A percentile compares a stretch with the other conserved stretches of the same genome.
These are phyloP conservation scores for Epizoanthus rinbou DNA, from an alignment of 92 coral and sea anemone genomes.

Conservation along the genomic window DNA sequence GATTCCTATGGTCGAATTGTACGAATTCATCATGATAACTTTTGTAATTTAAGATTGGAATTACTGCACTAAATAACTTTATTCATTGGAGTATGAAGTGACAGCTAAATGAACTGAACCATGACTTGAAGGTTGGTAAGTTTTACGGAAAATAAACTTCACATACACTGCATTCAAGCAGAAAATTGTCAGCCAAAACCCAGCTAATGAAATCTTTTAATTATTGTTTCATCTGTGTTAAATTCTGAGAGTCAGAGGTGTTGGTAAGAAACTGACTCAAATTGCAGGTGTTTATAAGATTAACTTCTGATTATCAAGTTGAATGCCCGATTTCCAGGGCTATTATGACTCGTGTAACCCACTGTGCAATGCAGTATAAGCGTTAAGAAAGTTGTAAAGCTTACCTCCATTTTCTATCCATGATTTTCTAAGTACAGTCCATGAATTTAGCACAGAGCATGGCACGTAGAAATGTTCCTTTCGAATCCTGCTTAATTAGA, in stretches of 20 bases:
- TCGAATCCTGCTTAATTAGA: background rate
- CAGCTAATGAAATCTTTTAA: background rate
- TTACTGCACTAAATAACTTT: background rate
- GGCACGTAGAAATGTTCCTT: background rate
- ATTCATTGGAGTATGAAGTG: background rate
- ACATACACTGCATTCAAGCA: slow-evolving; percentile 34
- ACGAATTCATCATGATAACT: background rate
- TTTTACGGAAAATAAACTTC: slow-evolving; percentile 24
- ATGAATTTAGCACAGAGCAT: slow-evolving; percentile 11
- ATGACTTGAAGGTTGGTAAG: slow-evolving; percentile 19
- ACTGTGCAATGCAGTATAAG: background rate
- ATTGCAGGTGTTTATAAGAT: background rate
- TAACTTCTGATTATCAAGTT: background rate
- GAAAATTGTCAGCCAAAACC: slow-evolving; percentile 3
- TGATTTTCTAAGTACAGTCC: slow-evolving; percentile 6
- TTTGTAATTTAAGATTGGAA: background rate
- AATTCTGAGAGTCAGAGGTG: background rate
- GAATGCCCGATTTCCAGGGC: background rate
- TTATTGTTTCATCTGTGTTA: background rate
- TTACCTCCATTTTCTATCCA: slow-evolving; percentile 39
- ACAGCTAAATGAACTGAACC: slow-evolving; percentile 28
- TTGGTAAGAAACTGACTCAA: background rate
- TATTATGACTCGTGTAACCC: background rate
- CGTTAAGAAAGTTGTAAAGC: background rate
- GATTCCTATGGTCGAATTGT: background rate